Conservation (phyloP, 2,113 vertebrate genomes). For the Saccopteryx bilineata region DNA sequence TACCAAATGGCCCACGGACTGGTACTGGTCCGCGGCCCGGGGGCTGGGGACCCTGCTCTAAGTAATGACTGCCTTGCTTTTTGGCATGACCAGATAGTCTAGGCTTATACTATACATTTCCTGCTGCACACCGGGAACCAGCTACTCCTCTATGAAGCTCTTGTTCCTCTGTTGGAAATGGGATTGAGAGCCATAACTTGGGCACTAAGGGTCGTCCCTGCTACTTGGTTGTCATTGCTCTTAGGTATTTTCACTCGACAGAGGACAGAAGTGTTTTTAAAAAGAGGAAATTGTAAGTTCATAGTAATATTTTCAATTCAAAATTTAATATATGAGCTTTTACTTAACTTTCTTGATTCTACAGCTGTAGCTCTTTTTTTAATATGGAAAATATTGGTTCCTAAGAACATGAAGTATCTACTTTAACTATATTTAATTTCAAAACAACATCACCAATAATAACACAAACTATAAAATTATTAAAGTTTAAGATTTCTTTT, state of each 20-base stretch:
- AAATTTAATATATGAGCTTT: conserved; percentile 22
- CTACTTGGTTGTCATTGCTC: not conserved
- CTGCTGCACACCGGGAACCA: not conserved
- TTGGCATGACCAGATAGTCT: not conserved
- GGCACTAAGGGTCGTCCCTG: not conserved
- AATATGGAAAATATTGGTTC: not conserved
- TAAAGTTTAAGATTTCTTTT: conserved; percentile 42
- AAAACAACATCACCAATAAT: not conserved
- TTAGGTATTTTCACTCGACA: not conserved
- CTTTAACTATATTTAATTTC: conserved; percentile 18
- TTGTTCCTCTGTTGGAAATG: not conserved
- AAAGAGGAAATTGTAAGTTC: not conserved
- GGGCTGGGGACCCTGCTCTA: not conserved
- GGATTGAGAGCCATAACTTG: not conserved
- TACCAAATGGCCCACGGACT: too few species aligned
- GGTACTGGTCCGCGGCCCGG: too few species aligned
- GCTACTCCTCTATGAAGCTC: not conserved
- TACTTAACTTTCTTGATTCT: conserved; percentile 47
- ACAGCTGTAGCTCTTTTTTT: not conserved
- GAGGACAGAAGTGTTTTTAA: not conserved
- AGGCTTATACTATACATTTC: not conserved
- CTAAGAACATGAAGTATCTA: not conserved
- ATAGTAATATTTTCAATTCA: conserved; percentile 19
- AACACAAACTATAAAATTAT: conserved; percentile 16
- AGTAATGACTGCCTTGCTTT: conserved; percentile 10